Conservation (phyloP, 1,140 invertebrate species). For the Alviniconcha marisindica region DNA sequence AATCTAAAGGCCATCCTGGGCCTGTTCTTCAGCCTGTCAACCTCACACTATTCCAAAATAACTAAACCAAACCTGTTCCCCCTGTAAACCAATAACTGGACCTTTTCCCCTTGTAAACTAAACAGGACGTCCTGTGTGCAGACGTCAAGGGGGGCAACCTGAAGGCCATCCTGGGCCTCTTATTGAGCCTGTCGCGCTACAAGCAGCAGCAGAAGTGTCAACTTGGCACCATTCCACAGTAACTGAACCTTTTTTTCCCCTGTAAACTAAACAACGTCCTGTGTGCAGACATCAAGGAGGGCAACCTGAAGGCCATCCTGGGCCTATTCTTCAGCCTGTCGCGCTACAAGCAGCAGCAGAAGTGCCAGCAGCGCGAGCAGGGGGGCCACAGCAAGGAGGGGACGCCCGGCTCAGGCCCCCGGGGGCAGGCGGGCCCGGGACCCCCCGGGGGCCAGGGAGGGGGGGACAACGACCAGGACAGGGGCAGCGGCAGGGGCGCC, state of each 20-base stretch:
- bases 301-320: conserved; percentile 92
- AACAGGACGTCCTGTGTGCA: conserved; percentile 65
- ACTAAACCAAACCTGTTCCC: neutral
- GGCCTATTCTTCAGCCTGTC: conserved; percentile 97
- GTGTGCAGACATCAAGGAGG: conserved; percentile 86
- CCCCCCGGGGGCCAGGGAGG: neutral
- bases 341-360: conserved; percentile 90
- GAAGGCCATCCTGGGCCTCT: conserved; percentile 93
- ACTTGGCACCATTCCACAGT: neutral
- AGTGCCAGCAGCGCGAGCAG: conserved; percentile 76
- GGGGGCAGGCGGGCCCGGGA: conserved; percentile 12
- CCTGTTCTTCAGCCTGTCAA: conserved; percentile 90
- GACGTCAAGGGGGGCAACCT: conserved; percentile 92
- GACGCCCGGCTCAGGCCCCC: neutral
- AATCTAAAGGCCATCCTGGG: conserved; percentile 93
- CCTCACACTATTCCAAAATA: neutral
- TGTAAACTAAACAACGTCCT: too few species aligned
- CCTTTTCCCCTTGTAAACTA: neutral
- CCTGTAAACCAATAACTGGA: neutral
- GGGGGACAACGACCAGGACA: neutral
- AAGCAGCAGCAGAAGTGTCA: conserved; percentile 89
- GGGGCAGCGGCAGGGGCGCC: conserved; percentile 36
- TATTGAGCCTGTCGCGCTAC: conserved; percentile 93
- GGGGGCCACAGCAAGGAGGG: neutral
- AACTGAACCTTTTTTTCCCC: too few species aligned